phyloP scores from a whole-genome alignment of 2,888 invertebrate species.

The Heliconius ismenius region DNA sequence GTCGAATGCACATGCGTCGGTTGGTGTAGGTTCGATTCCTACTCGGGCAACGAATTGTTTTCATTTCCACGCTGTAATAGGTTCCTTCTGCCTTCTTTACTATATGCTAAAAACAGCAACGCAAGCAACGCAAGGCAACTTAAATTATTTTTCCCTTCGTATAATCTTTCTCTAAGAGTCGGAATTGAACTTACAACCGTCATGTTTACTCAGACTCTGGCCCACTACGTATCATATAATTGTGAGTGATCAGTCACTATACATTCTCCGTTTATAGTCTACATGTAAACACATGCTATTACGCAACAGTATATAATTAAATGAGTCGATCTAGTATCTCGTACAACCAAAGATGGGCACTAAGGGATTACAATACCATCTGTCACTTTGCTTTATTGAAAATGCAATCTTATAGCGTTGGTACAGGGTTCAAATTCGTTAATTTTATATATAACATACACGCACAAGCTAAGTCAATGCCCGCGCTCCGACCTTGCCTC shows the following conservation, averaged over 20 bases:
- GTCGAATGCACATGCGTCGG: too few species aligned
- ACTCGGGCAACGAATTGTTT: too few species aligned
- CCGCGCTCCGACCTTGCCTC: slow-evolving; percentile 72
- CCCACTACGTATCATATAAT: background rate
- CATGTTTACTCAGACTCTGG: background rate
- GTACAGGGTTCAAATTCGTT: slow-evolving; percentile 40
- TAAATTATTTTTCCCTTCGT: too few species aligned
- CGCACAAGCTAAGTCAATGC: slow-evolving; percentile 56
- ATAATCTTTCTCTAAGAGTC: background rate
- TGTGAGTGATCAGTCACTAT: background rate
- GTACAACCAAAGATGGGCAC: slow-evolving; percentile 41
- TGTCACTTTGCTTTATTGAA: slow-evolving; percentile 33
- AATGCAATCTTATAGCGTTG: slow-evolving; percentile 38
- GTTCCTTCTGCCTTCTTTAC: too few species aligned
- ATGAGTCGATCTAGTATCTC: slow-evolving; percentile 38
- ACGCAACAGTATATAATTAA: slow-evolving; percentile 38
- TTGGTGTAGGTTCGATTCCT: too few species aligned
- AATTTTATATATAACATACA: slow-evolving; percentile 46
- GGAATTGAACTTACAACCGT: background rate
- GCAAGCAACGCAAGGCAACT: too few species aligned
- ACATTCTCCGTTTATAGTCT: background rate
- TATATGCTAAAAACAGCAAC: too few species aligned
- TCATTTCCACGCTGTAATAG: too few species aligned
- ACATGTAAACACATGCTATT: slow-evolving; percentile 30
- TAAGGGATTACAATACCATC: slow-evolving; percentile 46